phyloP scores from a whole-genome alignment of 2,888 invertebrate species.

The Agonopterix subpropinquella region DNA sequence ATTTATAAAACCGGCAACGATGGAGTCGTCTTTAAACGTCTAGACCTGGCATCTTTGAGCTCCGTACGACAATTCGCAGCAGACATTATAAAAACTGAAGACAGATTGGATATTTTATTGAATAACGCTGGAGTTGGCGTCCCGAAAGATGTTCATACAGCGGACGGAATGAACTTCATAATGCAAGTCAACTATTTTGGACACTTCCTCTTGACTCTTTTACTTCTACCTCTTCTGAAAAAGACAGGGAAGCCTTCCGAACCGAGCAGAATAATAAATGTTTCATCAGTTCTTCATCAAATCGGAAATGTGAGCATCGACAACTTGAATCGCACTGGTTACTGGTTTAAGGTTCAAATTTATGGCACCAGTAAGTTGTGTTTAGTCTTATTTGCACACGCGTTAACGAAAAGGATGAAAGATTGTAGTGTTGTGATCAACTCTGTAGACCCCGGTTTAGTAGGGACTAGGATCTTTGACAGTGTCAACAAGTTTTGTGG shows the following conservation, averaged over 20 bases:
- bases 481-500: slow-evolving; percentile 51
- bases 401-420: slow-evolving; percentile 77
- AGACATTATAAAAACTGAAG: slow-evolving; percentile 79
- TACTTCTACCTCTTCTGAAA: slow-evolving; percentile 84
- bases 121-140: slow-evolving; percentile 87
- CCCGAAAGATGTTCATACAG: slow-evolving; percentile 72
- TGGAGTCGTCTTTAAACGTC: slow-evolving; percentile 78
- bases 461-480: slow-evolving; percentile 82
- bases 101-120: slow-evolving; percentile 81
- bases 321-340: slow-evolving; percentile 77
- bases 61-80: slow-evolving; percentile 85
- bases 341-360: slow-evolving; percentile 39
- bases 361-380: slow-evolving; percentile 79
- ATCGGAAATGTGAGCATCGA: slow-evolving; percentile 78
- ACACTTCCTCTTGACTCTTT: slow-evolving; percentile 88
- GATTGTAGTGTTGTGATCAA: slow-evolving; percentile 80
- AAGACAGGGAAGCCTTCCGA: slow-evolving; percentile 53
- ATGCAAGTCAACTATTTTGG: slow-evolving; percentile 93
- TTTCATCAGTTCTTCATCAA: slow-evolving; percentile 81
- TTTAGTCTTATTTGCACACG: slow-evolving; percentile 79
- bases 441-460: slow-evolving; percentile 85
- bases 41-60: slow-evolving; percentile 81
- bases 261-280: slow-evolving; percentile 81
- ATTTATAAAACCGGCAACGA: slow-evolving; percentile 74
- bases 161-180: slow-evolving; percentile 85